Evolutionary conservation across 2,797 vertebrate genomes (phyloP).

Genomic region (Myotis vivesi): DNA sequence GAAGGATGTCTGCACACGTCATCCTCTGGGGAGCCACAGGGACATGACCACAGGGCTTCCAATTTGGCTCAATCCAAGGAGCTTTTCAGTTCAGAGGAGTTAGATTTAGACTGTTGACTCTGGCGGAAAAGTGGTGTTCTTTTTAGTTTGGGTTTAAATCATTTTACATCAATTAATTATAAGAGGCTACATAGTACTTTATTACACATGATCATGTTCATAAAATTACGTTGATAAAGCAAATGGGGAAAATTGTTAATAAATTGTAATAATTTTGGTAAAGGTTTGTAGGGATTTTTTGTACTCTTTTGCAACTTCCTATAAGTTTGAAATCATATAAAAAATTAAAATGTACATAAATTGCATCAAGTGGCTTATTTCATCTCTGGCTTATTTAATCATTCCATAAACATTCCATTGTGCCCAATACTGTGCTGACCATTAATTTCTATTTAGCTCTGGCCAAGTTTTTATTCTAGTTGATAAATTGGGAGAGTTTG

Average conservation of each 20-base stretch:
- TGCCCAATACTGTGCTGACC: background rate
- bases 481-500: background rate
- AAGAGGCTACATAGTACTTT: background rate
- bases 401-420: background rate
- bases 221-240: background rate
- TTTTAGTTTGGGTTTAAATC: background rate
- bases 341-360: background rate
- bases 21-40: background rate
- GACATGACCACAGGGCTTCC: background rate
- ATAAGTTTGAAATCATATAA: constrained; percentile 12
- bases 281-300: background rate
- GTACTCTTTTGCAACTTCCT: background rate
- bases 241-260: background rate
- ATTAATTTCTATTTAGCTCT: background rate
- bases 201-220: background rate
- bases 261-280: background rate
- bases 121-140: background rate
- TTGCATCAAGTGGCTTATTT: background rate
- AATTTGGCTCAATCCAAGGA: background rate
- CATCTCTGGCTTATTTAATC: background rate
- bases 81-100: background rate
- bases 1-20: background rate
- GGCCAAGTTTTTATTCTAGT: background rate
- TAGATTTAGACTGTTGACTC: background rate
- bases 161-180: background rate